Conservation (phyloP, 2,888 invertebrate genomes). For the Archips xylosteana region DNA sequence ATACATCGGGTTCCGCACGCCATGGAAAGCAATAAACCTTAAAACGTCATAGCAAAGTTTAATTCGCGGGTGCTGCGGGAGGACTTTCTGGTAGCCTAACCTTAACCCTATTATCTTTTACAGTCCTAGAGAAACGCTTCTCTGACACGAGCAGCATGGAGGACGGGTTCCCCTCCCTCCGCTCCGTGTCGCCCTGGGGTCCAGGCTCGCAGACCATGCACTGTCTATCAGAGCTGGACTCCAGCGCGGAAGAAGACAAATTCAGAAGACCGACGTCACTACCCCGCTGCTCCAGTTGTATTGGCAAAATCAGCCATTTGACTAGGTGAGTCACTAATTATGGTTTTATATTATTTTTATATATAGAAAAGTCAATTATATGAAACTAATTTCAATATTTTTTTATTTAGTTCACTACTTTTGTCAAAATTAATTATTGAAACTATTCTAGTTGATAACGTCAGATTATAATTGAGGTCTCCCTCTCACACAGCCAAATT, state of each 20-base stretch:
- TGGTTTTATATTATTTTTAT: no score
- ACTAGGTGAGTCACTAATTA: constrained; percentile 69
- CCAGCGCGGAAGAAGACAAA: constrained; percentile 75
- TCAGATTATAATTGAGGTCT: no score
- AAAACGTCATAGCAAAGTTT: no score
- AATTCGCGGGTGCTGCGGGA: no score
- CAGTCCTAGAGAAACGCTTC: constrained; percentile 79
- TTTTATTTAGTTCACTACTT: no score
- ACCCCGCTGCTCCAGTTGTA: constrained; percentile 91
- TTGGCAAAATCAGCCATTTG: constrained; percentile 91
- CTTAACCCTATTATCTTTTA: constrained; percentile 5
- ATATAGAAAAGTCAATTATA: no score
- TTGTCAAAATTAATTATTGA: no score
- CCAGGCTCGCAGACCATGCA: constrained; percentile 80
- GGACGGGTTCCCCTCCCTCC: constrained; percentile 75
- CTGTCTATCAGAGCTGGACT: constrained; percentile 77
- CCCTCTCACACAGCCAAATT: no score
- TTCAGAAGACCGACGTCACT: constrained; percentile 76
- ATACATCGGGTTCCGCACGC: no score
- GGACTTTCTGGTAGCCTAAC: not conserved
- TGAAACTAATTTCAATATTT: no score
- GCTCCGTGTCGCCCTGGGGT: constrained; percentile 76
- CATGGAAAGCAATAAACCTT: no score
- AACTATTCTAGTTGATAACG: no score
- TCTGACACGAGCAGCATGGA: constrained; percentile 78